phyloP scores from a whole-genome alignment of 2,113 vertebrate species.

The Syngnathus typhle region DNA sequence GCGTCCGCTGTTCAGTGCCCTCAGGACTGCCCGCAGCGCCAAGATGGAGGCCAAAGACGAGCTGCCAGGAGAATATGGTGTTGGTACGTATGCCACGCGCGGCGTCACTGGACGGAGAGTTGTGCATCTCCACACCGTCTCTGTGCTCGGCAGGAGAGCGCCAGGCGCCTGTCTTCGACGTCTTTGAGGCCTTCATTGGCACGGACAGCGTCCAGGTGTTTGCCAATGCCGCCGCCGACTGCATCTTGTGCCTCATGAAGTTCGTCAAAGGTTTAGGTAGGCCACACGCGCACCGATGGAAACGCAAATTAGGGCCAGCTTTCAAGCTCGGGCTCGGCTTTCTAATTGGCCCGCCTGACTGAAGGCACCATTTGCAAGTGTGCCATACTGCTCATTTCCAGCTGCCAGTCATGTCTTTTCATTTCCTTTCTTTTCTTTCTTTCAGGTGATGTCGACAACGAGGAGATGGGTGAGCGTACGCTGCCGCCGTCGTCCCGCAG shows the following conservation, averaged over 20 bases:
- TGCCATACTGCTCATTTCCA: no score
- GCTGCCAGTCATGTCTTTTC: no score
- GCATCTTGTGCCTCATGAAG: slow-evolving; percentile 99
- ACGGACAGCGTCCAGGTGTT: slow-evolving; percentile 98
- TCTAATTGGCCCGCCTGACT: no score
- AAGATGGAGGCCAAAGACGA: slow-evolving; percentile 91
- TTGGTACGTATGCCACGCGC: slow-evolving; percentile 69
- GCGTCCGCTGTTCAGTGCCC: slow-evolving; percentile 93
- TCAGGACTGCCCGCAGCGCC: slow-evolving; percentile 86
- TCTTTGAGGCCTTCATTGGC: slow-evolving; percentile 96
- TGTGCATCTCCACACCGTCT: no score
- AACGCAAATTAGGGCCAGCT: background rate
- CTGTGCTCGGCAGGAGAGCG: slow-evolving; percentile 75
- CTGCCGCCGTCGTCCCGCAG: slow-evolving; percentile 71
- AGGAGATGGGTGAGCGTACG: slow-evolving; percentile 86
- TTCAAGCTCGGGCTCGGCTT: no score
- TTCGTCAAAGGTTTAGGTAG: slow-evolving; percentile 96
- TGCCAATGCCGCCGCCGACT: slow-evolving; percentile 94
- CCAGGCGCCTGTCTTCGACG: slow-evolving; percentile 94
- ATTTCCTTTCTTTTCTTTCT: background rate
- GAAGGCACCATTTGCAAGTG: no score
- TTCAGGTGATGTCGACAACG: slow-evolving; percentile 87
- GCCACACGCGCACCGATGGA: background rate
- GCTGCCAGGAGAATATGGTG: slow-evolving; percentile 87
- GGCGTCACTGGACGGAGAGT: no score